Evolutionary conservation across 2,888 invertebrate species (phyloP), one percentile per base, ranked within the genome.

Genomic region (Cephus pulcher): DNA sequence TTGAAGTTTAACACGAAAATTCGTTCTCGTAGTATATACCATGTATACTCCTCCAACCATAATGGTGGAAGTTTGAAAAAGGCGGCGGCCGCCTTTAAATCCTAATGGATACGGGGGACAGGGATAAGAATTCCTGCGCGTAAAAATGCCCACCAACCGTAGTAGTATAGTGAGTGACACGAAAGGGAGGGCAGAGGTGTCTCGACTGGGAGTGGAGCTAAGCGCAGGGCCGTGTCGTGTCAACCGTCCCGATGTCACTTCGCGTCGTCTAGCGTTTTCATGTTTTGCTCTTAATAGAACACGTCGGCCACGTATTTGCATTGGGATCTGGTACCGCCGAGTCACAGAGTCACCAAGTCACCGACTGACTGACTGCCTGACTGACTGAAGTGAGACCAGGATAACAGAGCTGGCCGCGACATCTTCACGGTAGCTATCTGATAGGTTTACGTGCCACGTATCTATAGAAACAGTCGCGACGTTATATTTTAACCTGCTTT

Each of bases 161-260:
- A 79, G 81, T 82, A 40, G 75, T 69, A 71, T 71, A 71, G 34
- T 15, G 71, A 34, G 34, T 11, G 56, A 71, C 69, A 69, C 70
- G 76, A 32, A 75, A 34, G 78, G 68, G 74, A 75, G 35, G 35
- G 69, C 75, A 75, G 75, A 73, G 68, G 74, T 79, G 56, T 73
- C 68, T 34, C 37, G 33, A 69, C 69, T 35, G 73, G 23, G 40
- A 34, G 76, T 78, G 81, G 79, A 76, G 80, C 84, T 90, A 90
- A 90, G 88, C 89, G 88, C 90, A 87, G 88, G 89, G 85, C 86
- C 88, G 84, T 90, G 90, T 90, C 87, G 81, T 87, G 90, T 90
- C 90, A 90, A 76, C 35, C 76, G 76, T 80, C 79, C 69, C 76
- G 82, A 80, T 84, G 82, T 81, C 81, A 80, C 93, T 93, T 92